phyloP scores from a whole-genome alignment of 2,113 vertebrate species.

The Numenius arquata region DNA sequence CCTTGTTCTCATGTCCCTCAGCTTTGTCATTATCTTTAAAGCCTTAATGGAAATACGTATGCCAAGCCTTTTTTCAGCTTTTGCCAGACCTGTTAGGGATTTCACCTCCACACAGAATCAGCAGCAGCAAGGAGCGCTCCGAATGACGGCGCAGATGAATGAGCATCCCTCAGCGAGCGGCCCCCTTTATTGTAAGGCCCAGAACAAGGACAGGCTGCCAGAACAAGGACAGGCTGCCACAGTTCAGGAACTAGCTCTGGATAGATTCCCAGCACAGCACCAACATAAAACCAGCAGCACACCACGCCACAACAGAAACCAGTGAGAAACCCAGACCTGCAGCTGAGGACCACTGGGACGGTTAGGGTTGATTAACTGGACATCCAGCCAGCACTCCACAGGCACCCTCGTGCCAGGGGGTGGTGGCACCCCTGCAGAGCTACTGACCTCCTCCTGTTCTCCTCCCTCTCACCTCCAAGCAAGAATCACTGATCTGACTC shows the following conservation, averaged over 20 bases:
- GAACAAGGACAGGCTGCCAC: neutral
- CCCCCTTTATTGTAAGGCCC: neutral
- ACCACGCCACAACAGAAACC: neutral
- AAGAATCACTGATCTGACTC: neutral
- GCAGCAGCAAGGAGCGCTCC: neutral
- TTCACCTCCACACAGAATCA: neutral
- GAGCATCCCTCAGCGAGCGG: neutral
- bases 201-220: neutral
- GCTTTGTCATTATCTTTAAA: neutral
- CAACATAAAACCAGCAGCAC: neutral
- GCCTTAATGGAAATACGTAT: neutral
- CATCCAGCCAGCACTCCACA: neutral
- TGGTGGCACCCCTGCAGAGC: neutral
- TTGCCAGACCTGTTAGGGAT: neutral
- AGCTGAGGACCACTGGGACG: neutral
- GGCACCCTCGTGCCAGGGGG: accelerated
- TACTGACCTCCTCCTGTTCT: neutral
- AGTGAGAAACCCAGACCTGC: neutral
- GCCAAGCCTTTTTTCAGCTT: neutral
- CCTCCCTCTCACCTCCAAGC: neutral
- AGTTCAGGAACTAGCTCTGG: neutral
- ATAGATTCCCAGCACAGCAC: neutral
- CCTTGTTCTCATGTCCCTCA: neutral
- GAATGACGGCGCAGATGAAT: accelerated
- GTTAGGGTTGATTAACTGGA: neutral